Percentiles rank a stretch among this genome's conserved stretches.
Evolutionary conservation across 2,888 invertebrate genomes (phyloP).

Genomic region (Sthenelais limicola): DNA sequence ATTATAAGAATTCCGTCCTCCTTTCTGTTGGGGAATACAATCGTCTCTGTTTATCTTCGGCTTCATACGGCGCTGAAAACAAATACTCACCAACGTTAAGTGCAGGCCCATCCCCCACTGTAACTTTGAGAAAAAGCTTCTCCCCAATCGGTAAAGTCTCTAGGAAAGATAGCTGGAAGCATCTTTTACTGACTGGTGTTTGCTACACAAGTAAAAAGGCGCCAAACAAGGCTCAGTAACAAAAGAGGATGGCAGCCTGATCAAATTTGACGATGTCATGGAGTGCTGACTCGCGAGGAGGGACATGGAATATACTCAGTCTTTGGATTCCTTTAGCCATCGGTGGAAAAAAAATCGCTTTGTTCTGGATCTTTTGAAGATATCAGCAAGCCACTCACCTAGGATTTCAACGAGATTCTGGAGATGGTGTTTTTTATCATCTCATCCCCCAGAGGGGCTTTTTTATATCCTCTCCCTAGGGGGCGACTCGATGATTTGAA

Average conservation of each 20-base stretch:
- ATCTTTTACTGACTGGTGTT: conserved; percentile 29
- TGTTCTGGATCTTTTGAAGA: too few species aligned
- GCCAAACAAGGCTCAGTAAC: conserved; percentile 24
- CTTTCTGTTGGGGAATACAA: conserved; percentile 24
- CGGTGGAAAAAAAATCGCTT: not conserved
- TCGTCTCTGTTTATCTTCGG: conserved; percentile 18
- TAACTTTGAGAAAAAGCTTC: conserved; percentile 26
- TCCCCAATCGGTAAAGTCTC: not conserved
- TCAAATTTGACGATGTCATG: conserved; percentile 34
- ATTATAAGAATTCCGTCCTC: not conserved
- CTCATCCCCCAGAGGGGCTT: too few species aligned
- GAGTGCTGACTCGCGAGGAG: not conserved
- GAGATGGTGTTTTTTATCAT: too few species aligned
- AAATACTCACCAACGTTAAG: conserved; percentile 19
- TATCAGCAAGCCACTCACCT: too few species aligned
- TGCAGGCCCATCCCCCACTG: not conserved
- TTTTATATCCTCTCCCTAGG: too few species aligned
- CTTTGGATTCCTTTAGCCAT: conserved; percentile 1
- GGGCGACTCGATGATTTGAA: too few species aligned
- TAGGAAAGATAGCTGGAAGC: conserved; percentile 10
- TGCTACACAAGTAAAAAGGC: conserved; percentile 26
- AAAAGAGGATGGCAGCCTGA: conserved; percentile 8
- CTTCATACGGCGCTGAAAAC: conserved; percentile 23
- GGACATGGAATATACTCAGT: not conserved
- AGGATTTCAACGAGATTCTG: too few species aligned